Evolutionary conservation across 2,888 invertebrate genomes (phyloP), one percentile per base, ranked within the genome.

Genomic region (Acheta domesticus): DNA sequence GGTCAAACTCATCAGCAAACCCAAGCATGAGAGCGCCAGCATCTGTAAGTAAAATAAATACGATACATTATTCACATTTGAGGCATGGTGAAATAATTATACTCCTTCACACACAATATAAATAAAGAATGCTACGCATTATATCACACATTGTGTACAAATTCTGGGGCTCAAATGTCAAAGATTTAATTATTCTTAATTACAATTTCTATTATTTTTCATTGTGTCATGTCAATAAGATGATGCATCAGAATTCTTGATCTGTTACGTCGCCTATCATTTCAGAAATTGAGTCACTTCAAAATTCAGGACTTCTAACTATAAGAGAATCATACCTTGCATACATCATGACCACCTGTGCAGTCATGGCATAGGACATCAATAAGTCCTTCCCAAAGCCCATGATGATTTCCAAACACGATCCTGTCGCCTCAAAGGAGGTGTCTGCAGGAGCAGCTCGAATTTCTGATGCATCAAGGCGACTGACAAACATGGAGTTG

Each of bases 281-380:
- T 36, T 36, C 36, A 36, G 36, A 36, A 36, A 36, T 36, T 5
- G 5, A 5, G 36, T 5, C 8, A 5, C 5, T 8, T 36, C 1
- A 36, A 36, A 5, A 36, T 36, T 36, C 36, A 36, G 36, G 36
- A 36, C 5, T 8, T 36, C 8, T 36, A 36, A 36, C 8, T 36
- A 36, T 36, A 36, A 36, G 8, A 36, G 5, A 36, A 36, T 36
- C 4, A 8, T 36, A 89, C 89, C 85, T 95, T 92, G 84, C 95
- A 95, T 16, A 97, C 93, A 83, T 96, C 95, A 85, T 96, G 96
- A 0, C 96, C 96, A 1, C 94, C 93, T 14, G 94, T 93, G 81
- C 94, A 94, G 87, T 97, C 97, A 79, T 94, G 92, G 83, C 96
- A 96, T 79, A 97, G 87, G 62, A 92, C 92, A 83, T 94, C 93